Percentiles rank a stretch among this genome's conserved stretches.
phyloP scores from a whole-genome alignment of 2,888 invertebrate genomes.

The Andrena fulva region DNA sequence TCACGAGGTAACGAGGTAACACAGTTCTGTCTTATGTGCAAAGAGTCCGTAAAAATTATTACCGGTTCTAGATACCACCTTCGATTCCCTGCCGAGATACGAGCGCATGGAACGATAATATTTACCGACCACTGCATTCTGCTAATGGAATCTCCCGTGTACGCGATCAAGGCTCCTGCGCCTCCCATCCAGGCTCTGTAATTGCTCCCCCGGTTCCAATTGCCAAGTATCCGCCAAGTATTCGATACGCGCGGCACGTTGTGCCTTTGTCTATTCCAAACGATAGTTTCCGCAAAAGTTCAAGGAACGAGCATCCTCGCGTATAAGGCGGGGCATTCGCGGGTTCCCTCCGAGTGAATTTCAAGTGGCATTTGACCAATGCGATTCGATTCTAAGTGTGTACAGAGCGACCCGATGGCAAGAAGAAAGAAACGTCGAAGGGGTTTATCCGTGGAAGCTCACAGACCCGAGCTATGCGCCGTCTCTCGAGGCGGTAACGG shows the following conservation, averaged over 20 bases:
- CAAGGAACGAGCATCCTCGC: no score
- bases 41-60: slow-evolving; percentile 39
- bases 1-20: slow-evolving; percentile 60
- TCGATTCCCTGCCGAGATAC: slow-evolving; percentile 36
- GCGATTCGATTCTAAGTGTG: slow-evolving; percentile 45
- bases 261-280: no score
- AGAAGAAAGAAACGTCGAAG: slow-evolving; percentile 68
- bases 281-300: neutral
- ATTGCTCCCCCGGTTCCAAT: neutral
- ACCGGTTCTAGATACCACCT: slow-evolving; percentile 59
- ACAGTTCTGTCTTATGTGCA: slow-evolving; percentile 26
- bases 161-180: slow-evolving; percentile 7
- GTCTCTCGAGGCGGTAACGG: slow-evolving; percentile 84
- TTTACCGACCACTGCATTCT: slow-evolving; percentile 19
- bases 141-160: slow-evolving; percentile 33
- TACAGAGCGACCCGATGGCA: slow-evolving; percentile 37
- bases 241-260: neutral
- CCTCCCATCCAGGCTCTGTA: neutral
- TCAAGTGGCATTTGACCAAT: slow-evolving; percentile 23
- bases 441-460: slow-evolving; percentile 66
- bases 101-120: slow-evolving; percentile 36
- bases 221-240: neutral
- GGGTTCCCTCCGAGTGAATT: no score
- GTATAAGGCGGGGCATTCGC: no score
- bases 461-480: slow-evolving; percentile 58